Conservation (phyloP, 2,888 invertebrate species). For the Sepiola atlantica region DNA sequence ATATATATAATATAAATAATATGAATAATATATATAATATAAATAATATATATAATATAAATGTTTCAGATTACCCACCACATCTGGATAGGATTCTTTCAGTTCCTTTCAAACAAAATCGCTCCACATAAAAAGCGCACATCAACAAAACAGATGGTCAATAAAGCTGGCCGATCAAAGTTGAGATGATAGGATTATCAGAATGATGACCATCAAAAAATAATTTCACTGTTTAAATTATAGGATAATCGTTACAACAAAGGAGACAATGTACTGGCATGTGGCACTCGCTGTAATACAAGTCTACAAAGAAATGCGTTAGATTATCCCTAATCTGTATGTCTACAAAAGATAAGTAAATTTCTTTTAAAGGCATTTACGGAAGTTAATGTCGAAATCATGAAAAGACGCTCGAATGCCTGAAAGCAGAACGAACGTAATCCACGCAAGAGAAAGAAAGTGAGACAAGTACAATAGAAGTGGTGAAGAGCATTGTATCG, state of each 20-base stretch:
- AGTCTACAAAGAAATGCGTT: not conserved
- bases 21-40: too few relatives aligned
- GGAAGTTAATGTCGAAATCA: not conserved
- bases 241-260: not conserved
- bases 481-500: not conserved
- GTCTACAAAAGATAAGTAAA: not conserved
- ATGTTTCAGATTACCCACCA: not conserved
- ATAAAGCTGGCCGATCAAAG: not conserved
- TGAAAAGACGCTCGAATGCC: not conserved
- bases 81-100: not conserved
- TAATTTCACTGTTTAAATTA: not conserved
- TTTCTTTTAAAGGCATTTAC: not conserved
- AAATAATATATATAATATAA: not conserved
- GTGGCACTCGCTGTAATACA: not conserved
- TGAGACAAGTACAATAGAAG: not conserved
- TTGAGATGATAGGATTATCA: not conserved
- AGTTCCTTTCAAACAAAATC: not conserved
- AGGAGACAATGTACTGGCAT: not conserved
- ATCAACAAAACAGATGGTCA: conserved; percentile 3
- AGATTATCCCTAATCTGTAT: not conserved
- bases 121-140: not conserved
- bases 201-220: not conserved
- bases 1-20: too few relatives aligned
- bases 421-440: not conserved
- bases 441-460: not conserved